Conservation (phyloP, 2,888 invertebrate genomes). For the Leptopterna dolabrata region DNA sequence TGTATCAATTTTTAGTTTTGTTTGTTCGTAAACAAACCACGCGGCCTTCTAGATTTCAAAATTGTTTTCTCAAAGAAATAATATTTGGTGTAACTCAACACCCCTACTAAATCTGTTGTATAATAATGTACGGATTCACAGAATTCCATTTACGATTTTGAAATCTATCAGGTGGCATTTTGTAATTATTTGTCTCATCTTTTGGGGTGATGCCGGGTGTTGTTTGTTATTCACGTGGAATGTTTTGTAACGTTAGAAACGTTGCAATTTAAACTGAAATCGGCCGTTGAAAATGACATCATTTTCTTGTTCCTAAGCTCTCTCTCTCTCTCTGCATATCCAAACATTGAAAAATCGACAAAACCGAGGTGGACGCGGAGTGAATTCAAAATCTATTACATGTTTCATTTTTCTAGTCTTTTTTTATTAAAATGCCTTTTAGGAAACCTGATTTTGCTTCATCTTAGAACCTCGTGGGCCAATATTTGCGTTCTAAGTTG, state of each 20-base stretch:
- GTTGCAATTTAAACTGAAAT: too few species aligned
- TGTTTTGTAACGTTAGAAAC: background rate
- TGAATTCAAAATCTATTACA: background rate
- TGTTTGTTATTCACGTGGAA: background rate
- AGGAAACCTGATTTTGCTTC: background rate
- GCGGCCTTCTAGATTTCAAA: background rate
- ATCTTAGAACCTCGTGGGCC: background rate
- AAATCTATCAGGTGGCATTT: background rate
- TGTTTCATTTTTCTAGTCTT: too few species aligned
- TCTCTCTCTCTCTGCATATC: too few species aligned
- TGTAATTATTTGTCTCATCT: background rate
- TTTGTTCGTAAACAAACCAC: background rate
- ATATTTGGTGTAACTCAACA: too few species aligned
- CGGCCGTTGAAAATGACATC: too few species aligned
- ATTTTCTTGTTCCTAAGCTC: too few species aligned
- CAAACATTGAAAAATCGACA: too few species aligned
- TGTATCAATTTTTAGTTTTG: background rate
- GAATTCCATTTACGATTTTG: background rate
- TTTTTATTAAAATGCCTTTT: too few species aligned
- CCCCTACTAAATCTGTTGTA: too few species aligned
- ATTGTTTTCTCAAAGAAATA: too few species aligned
- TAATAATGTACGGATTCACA: too few species aligned
- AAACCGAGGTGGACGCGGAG: background rate
- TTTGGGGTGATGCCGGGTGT: background rate
- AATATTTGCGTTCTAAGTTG: background rate